Conservation (phyloP, 2,888 invertebrate species). For the Diachrysia chrysitis region DNA sequence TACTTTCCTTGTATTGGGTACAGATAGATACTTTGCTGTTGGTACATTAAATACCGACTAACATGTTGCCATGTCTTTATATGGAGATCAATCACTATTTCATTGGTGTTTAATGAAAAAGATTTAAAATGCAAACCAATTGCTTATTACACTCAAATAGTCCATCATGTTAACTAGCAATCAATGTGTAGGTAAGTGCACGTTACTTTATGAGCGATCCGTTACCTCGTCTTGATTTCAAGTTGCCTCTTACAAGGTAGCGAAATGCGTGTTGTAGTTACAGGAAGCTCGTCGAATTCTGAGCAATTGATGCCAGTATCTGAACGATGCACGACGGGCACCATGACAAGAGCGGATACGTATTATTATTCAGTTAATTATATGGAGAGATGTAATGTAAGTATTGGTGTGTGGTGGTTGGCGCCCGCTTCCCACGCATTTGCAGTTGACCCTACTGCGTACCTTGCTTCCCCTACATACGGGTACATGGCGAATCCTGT, state of each 20-base stretch:
- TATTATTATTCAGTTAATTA: conserved; percentile 51
- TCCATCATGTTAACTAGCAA: conserved; percentile 52
- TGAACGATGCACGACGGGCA: conserved; percentile 52
- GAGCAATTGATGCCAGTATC: conserved; percentile 55
- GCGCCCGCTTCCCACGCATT: conserved; percentile 73
- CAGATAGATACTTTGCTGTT: conserved; percentile 42
- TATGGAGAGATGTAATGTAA: conserved; percentile 33
- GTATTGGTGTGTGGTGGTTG: conserved; percentile 35
- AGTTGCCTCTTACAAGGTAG: conserved; percentile 57
- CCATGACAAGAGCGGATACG: conserved; percentile 55
- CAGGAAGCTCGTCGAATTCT: conserved; percentile 60
- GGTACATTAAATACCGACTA: conserved; percentile 21
- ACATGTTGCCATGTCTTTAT: conserved; percentile 16
- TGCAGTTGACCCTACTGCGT: conserved; percentile 68
- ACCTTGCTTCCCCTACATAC: conserved; percentile 63
- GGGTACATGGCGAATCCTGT: conserved; percentile 68
- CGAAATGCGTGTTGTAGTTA: conserved; percentile 58
- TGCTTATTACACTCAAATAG: conserved; percentile 40
- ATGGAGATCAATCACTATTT: conserved; percentile 15
- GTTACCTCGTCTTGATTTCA: conserved; percentile 48
- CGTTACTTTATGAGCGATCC: conserved; percentile 50
- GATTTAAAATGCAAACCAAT: conserved; percentile 19
- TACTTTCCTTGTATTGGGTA: conserved; percentile 47
- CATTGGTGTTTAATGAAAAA: background rate
- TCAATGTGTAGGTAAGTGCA: conserved; percentile 57